Conservation (phyloP, 2,888 invertebrate species). For the Limnephilus rhombicus region DNA sequence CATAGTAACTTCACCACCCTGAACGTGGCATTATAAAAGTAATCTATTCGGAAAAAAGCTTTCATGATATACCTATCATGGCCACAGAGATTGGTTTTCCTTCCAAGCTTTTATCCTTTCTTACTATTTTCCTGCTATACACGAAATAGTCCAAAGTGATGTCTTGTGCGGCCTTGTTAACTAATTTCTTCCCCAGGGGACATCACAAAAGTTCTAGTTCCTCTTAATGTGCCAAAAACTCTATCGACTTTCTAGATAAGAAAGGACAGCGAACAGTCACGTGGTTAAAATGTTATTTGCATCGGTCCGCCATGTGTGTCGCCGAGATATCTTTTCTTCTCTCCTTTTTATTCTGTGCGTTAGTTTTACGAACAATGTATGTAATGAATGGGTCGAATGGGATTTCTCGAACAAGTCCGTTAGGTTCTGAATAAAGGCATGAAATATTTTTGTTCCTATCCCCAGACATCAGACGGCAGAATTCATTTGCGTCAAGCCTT, state of each 20-base stretch:
- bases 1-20: not conserved
- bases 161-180: constrained; percentile 29
- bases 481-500: constrained; percentile 34
- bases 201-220: constrained; percentile 26
- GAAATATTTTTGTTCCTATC: constrained; percentile 27
- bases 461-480: constrained; percentile 15
- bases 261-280: not conserved
- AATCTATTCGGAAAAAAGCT: not conserved
- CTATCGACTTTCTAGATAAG: not conserved
- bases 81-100: not conserved
- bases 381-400: not conserved
- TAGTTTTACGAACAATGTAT: constrained; percentile 4
- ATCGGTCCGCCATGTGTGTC: not conserved
- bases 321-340: not conserved
- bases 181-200: constrained; percentile 38
- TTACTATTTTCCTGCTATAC: not conserved
- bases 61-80: not conserved
- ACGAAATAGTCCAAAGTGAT: constrained; percentile 4
- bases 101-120: not conserved
- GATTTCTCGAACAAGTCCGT: not conserved
- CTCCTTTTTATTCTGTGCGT: constrained; percentile 14
- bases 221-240: constrained; percentile 36
- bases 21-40: not conserved
- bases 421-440: constrained; percentile 20
- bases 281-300: not conserved